phyloP scores from a whole-genome alignment of 2,797 vertebrate genomes.

The Cryptoblepharus egeriae region DNA sequence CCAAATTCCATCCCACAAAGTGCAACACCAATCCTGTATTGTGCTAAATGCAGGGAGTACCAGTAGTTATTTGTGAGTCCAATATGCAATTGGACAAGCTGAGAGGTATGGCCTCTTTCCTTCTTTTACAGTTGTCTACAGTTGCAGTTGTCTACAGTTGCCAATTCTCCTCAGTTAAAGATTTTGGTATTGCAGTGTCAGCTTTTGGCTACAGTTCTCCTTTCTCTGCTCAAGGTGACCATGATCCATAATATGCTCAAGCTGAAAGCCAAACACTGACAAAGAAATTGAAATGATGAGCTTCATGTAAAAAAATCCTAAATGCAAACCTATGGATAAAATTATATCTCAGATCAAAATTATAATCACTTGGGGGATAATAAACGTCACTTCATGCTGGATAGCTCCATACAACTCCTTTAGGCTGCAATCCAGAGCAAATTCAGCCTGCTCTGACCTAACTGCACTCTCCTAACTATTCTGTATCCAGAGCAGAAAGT shows the following conservation, averaged over 20 bases:
- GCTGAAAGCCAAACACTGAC: not conserved
- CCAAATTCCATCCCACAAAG: too few relatives aligned
- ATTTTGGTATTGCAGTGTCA: not conserved
- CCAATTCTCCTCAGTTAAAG: not conserved
- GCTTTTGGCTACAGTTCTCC: not conserved
- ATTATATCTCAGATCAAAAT: slow-evolving; percentile 28
- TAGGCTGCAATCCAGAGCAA: too few relatives aligned
- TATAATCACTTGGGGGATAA: slow-evolving; percentile 33
- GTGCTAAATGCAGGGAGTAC: too few relatives aligned
- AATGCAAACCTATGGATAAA: slow-evolving; percentile 26
- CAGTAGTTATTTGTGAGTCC: too few relatives aligned
- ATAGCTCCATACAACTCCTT: slow-evolving; percentile 29
- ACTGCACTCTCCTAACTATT: too few relatives aligned
- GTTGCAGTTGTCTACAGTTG: too few relatives aligned
- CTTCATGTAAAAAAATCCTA: slow-evolving; percentile 18
- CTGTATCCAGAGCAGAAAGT: too few relatives aligned
- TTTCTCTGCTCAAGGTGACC: not conserved
- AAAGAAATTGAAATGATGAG: fast-evolving
- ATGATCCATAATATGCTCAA: not conserved
- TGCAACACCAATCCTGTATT: too few relatives aligned
- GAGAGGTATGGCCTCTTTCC: too few relatives aligned
- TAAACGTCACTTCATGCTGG: slow-evolving; percentile 46
- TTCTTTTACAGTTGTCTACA: not conserved
- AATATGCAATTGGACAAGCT: too few relatives aligned
- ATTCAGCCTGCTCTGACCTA: too few relatives aligned